Base-by-base conservation (phyloP, 1,140 invertebrate species). In the Nephila pilipes region DNA sequence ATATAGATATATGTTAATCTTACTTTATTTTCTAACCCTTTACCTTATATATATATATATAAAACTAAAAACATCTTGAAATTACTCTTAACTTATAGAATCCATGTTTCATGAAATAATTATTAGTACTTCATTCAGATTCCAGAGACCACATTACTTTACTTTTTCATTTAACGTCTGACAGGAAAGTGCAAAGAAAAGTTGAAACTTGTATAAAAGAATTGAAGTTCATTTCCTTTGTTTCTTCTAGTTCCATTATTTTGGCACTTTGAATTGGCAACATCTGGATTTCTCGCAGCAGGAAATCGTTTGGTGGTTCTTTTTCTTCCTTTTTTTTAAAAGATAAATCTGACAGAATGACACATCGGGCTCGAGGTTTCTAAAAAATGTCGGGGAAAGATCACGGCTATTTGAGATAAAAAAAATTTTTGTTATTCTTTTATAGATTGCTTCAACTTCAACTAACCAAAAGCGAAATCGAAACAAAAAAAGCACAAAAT, bases 311-410 rank as follows among this genome's bases (percentile, higher is more conserved):
- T 75, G 83, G 83, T 85, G 38, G 25, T 88, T 88, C 57, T 88
- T 22, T 75, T 75, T n/a, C 5, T 88, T 46, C 10, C 25, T 54
- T 22, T 69, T 88, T 46, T 69, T 87, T 29, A 4, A 88, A 75
- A 88, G 69, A 90, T 90, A 79, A 90, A 90, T 80, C 88, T 90
- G 88, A 90, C 88, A 90, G 88, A 80, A 90, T 90, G 88, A 90
- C 88, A 90, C 69, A 90, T 90, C 32, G 46, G 69, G 69, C n/a
- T 90, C 38, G 75, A 90, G 88, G 88, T 90, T 90, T 79, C 69
- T 32, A 90, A 90, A 90, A 90, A 80, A n/a, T 80, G 54, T 58
- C 55, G 88, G 46, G n/a, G n/a, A 90, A 80, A 80, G 88, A 80
- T 90, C 88, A 90, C 65, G 25, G 75, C n/a, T 88, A 87, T 88